A percentile compares a stretch with the other conserved stretches of the same genome.
These are phyloP conservation scores for Sphinx pinastri DNA, from an alignment of 2,888 invertebrate species.

Conservation along the genomic window DNA sequence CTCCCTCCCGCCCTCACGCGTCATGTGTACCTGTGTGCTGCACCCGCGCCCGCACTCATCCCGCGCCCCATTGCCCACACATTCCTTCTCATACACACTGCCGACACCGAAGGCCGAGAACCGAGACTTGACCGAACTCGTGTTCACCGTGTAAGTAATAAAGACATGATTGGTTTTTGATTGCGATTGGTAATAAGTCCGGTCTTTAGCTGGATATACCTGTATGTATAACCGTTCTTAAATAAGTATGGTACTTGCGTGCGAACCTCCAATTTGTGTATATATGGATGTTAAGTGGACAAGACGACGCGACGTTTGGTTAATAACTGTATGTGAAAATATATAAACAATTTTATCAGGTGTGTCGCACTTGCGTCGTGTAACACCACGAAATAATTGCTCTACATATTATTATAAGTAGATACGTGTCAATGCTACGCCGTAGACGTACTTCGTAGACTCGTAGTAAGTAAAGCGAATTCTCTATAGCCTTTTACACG, in stretches of 20 bases:
- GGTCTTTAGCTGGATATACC: conserved; percentile 28
- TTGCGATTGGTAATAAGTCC: conserved; percentile 49
- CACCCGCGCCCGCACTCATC: conserved; percentile 36
- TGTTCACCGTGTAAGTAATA: conserved; percentile 54
- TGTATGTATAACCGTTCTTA: conserved; percentile 20
- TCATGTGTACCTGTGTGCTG: conserved; percentile 35
- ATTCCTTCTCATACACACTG: conserved; percentile 44
- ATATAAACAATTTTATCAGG: not conserved
- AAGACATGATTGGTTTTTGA: conserved; percentile 63
- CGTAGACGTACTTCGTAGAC: conserved; percentile 20
- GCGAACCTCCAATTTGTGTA: conserved; percentile 30
- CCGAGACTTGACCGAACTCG: conserved; percentile 44
- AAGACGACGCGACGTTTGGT: not conserved
- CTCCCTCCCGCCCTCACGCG: conserved; percentile 51
- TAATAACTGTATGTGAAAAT: not conserved
- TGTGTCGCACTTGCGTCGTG: not conserved
- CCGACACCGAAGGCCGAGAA: conserved; percentile 31
- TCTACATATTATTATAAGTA: conserved; percentile 6
- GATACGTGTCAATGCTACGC: conserved; percentile 16
- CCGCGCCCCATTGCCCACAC: conserved; percentile 41
- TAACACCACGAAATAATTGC: not conserved
- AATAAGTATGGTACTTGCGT: conserved; percentile 33
- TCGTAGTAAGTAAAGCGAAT: conserved; percentile 20
- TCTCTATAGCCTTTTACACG: conserved; percentile 8
- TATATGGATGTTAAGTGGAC: conserved; percentile 11